Evolutionary conservation across 2,888 invertebrate species (phyloP).

Genomic region (Phortica magna): DNA sequence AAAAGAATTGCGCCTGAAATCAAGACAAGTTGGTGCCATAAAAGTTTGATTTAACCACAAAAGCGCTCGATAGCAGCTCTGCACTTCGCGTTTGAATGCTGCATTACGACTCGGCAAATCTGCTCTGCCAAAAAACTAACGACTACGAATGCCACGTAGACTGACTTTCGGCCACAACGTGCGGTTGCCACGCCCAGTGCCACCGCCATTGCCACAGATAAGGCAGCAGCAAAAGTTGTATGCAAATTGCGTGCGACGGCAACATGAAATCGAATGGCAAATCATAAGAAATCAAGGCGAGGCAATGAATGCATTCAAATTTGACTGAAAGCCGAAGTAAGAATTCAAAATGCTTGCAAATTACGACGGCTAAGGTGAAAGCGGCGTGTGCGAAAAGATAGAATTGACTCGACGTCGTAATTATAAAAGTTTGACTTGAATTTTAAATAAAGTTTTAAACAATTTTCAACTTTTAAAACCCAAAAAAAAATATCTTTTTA

Average conservation of each 20-base stretch:
- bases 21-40: conserved; percentile 15
- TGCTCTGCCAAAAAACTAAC: neutral
- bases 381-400: neutral
- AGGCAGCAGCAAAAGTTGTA: neutral
- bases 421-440: conserved; percentile 33
- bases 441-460: conserved; percentile 20
- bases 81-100: neutral
- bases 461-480: conserved; percentile 10
- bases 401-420: conserved; percentile 6
- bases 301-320: neutral
- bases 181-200: neutral
- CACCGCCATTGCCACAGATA: neutral
- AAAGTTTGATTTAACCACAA: conserved; percentile 24
- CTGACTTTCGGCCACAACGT: conserved; percentile 17
- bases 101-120: neutral
- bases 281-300: conserved; percentile 31
- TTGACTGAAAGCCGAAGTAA: neutral
- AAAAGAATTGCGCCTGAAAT: neutral
- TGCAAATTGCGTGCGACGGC: conserved; percentile 19
- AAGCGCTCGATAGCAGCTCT: neutral
- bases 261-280: conserved; percentile 25
- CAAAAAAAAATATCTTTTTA: neutral
- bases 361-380: neutral
- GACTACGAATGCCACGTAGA: neutral
- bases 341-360: neutral